Percentiles rank a stretch among this genome's conserved stretches.
Conservation (phyloP, 2,797 vertebrate genomes). For the Phoeniculus purpureus region DNA sequence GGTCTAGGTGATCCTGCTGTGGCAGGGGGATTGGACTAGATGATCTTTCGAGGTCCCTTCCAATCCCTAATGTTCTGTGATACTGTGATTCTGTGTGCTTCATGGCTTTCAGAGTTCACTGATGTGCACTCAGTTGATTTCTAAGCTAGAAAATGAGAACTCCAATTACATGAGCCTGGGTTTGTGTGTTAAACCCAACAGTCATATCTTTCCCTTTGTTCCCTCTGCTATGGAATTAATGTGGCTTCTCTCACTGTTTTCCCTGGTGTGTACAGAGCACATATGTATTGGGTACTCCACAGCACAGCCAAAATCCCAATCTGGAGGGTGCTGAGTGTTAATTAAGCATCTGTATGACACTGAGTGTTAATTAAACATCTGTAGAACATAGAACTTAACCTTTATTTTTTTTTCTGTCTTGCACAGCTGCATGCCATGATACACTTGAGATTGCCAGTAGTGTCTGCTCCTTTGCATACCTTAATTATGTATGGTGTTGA, state of each 20-base stretch:
- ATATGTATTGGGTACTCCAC: not conserved
- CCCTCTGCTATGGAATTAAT: not conserved
- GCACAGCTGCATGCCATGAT: not conserved
- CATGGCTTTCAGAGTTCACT: not conserved
- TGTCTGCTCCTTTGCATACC: not conserved
- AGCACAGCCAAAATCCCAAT: not conserved
- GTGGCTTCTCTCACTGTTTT: not conserved
- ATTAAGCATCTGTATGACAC: not conserved
- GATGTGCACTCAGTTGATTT: not conserved
- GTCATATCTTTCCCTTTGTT: not conserved
- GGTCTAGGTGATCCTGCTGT: too few relatives aligned
- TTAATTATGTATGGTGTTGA: not conserved
- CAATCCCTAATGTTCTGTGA: too few relatives aligned
- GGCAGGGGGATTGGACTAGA: too few relatives aligned
- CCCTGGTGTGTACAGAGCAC: not conserved
- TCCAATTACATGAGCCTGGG: not conserved
- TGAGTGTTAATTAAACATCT: not conserved
- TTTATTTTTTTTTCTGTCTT: not conserved
- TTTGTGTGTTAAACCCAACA: not conserved
- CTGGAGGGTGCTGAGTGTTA: not conserved
- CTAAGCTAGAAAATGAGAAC: not conserved
- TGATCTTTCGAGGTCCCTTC: too few relatives aligned
- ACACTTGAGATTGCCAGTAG: not conserved
- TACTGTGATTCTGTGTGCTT: not conserved
- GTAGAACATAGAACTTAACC: not conserved